Evolutionary conservation across 2,113 vertebrate species (phyloP), one percentile per base, ranked within the genome.

Genomic region (Thomomys bottae): DNA sequence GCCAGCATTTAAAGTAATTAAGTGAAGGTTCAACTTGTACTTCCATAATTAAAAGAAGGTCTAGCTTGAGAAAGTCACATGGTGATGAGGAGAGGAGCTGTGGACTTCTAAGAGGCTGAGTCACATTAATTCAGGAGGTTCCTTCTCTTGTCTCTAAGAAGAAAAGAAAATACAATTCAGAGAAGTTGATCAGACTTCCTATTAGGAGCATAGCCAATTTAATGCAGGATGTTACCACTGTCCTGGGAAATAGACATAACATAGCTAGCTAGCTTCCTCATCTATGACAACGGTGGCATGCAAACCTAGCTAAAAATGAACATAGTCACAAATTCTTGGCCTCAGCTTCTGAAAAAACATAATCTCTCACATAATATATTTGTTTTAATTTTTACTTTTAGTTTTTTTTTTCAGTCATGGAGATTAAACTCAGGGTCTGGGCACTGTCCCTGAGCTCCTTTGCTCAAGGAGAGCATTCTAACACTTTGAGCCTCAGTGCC

Each of bases 1-100:
- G 34, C 54, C 42, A 82, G 26, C 63, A 83, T 18, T 93, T 72
- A 89, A 54, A 23, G 14, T 77, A 80, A 71, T 66, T 86, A 82
- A 45, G 30, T 57, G 57, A 72, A 67, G 24, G 24, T 7, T 18
- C 57, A 67, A 14, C 36, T n/a, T 84, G 14, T 54, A 54, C 23
- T 61, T 84, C 34, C 11, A 1, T 89, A 81, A 71, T 80, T 87
- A 80, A 70, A 80, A 71, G 57, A 61, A 76, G 1, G 36, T 67
- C 18, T 36, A 28, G 36, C 26, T 70, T 49, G 45, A 87, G 40
- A 84, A 80, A 54, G n/a, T 5, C 42, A 49, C 5, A 8, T 20
- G 57, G 12, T 59, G 5, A 80, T 67, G 20, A 38, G 23, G 21
- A 78, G 17, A 66, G 15, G 12, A 87, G 34, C 3, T 34, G 81